Evolutionary conservation across 2,113 vertebrate genomes (phyloP).

Genomic region (Eupsittula cactorum): DNA sequence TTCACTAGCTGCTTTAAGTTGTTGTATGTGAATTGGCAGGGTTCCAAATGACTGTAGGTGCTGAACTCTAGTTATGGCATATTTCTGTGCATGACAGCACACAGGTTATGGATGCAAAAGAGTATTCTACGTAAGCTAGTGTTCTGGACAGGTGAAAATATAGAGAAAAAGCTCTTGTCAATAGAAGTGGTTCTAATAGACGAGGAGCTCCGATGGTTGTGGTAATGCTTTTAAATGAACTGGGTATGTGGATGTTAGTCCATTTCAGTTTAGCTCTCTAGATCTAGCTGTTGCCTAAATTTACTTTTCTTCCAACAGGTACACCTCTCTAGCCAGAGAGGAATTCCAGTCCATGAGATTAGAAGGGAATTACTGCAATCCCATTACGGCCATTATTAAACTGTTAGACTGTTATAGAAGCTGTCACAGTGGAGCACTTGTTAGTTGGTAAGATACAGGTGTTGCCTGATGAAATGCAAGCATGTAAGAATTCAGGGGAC

Average conservation of each 20-base stretch:
- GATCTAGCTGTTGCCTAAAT: not conserved
- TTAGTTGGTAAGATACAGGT: not conserved
- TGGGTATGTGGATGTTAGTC: not conserved
- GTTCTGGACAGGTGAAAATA: not conserved
- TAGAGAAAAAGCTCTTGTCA: not conserved
- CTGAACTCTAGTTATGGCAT: not conserved
- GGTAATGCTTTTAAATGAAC: not conserved
- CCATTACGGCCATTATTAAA: not conserved
- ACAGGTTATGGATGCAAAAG: not conserved
- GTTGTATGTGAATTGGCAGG: not conserved
- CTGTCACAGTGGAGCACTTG: not conserved
- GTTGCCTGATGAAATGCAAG: not conserved
- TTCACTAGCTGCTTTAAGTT: no score
- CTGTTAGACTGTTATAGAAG: not conserved
- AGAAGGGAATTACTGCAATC: not conserved
- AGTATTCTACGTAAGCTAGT: not conserved
- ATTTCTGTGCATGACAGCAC: not conserved
- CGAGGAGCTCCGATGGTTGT: not conserved
- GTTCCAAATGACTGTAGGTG: not conserved
- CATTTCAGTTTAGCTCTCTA: not conserved
- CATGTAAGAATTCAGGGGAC: not conserved
- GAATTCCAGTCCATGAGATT: not conserved
- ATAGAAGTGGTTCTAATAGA: not conserved
- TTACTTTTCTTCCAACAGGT: not conserved
- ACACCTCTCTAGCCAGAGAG: not conserved